Evolutionary conservation across 2,113 vertebrate genomes (phyloP).

Genomic region (Atractosteus spatula): DNA sequence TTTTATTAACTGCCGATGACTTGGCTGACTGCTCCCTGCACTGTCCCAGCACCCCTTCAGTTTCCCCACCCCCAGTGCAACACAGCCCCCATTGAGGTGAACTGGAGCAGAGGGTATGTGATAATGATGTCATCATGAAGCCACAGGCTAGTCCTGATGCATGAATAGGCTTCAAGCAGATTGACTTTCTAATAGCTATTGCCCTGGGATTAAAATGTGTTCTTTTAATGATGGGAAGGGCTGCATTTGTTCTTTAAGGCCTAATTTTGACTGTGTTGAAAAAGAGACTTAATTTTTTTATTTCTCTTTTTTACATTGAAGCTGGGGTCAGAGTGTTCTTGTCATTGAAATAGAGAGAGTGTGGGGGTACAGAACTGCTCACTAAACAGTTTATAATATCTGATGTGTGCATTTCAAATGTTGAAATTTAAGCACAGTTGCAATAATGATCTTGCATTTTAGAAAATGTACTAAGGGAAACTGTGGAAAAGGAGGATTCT

Average conservation of each 20-base stretch:
- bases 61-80: not conserved
- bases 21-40: not conserved
- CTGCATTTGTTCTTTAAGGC: not conserved
- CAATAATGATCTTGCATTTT: conserved; percentile 28
- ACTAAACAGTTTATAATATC: not conserved
- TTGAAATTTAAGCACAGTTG: conserved; percentile 21
- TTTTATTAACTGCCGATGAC: not conserved
- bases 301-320: conserved; percentile 8
- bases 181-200: conserved; percentile 37
- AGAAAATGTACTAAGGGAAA: no score
- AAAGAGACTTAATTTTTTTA: not conserved
- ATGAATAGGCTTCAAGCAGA: conserved; percentile 37
- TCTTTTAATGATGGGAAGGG: conserved; percentile 6
- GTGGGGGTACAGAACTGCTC: not conserved
- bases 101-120: conserved; percentile 25
- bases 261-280: conserved; percentile 16
- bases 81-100: conserved; percentile 11
- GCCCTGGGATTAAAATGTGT: conserved; percentile 27
- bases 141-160: conserved; percentile 17
- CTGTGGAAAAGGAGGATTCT: no score
- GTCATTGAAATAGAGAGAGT: not conserved
- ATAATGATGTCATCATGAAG: conserved; percentile 34
- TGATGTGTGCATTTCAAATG: conserved; percentile 13
- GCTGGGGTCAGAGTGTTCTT: not conserved
- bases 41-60: not conserved